phyloP scores from a whole-genome alignment of 1,140 invertebrate species.

The Penaeus indicus region DNA sequence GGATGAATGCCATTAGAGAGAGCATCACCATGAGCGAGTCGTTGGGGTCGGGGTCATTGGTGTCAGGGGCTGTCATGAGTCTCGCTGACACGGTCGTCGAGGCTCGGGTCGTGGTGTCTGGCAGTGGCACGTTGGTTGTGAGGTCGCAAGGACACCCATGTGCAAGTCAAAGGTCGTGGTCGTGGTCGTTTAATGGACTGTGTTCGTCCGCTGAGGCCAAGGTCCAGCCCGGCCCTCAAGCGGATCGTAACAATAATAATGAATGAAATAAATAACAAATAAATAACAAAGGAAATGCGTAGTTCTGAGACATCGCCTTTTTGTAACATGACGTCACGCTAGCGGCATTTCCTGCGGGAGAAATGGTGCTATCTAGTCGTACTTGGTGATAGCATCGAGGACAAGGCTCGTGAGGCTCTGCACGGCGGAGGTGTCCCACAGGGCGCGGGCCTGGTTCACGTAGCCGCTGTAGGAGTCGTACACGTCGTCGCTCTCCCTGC shows the following conservation, averaged over 20 bases:
- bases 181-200: constrained; percentile 25
- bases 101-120: background rate
- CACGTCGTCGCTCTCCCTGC: background rate
- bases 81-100: too few relatives aligned
- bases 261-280: constrained; percentile 26
- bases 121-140: background rate
- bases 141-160: background rate
- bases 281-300: background rate
- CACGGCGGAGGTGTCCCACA: background rate
- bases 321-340: background rate
- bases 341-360: too few relatives aligned
- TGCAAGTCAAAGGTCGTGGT: background rate
- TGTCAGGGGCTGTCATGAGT: too few relatives aligned
- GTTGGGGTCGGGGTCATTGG: background rate
- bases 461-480: constrained; percentile 28
- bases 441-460: constrained; percentile 10
- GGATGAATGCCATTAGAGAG: background rate
- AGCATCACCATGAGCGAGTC: background rate
- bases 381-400: constrained; percentile 34
- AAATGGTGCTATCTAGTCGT: background rate
- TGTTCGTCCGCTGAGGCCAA: background rate
- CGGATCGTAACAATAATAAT: constrained; percentile 8
- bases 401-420: background rate
- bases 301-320: too few relatives aligned
- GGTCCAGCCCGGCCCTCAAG: background rate